These are phyloP conservation scores for Heliocidaris tuberculata DNA, from an alignment of 35 echinoderm and acorn worm species.

Conservation along the genomic window DNA sequence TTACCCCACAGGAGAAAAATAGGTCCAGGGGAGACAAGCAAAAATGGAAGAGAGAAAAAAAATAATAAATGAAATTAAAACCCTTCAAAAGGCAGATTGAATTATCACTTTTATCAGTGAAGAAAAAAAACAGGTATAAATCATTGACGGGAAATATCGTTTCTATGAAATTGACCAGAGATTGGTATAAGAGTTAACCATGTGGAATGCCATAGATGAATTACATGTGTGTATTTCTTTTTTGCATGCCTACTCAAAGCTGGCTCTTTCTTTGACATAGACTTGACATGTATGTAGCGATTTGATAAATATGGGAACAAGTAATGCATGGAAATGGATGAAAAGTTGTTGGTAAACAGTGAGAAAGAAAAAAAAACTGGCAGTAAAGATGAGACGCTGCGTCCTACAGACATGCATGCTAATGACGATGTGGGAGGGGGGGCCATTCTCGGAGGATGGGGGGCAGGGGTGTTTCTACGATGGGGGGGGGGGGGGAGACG, in stretches of 20 bases:
- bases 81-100: neutral
- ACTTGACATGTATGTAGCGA: neutral
- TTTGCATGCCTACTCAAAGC: neutral
- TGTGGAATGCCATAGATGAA: neutral
- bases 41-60: constrained; percentile 36
- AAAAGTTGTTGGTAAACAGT: constrained; percentile 47
- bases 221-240: neutral
- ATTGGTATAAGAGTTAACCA: constrained; percentile 5
- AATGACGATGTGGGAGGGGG: constrained; percentile 16
- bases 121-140: neutral
- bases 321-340: constrained; percentile 61
- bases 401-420: constrained; percentile 24
- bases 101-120: neutral
- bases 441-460: neutral
- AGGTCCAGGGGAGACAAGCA: constrained; percentile 32
- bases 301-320: constrained; percentile 44
- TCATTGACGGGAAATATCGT: neutral
- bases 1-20: constrained; percentile 11
- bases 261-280: neutral
- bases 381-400: neutral
- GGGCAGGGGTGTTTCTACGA: neutral
- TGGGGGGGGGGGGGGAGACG: neutral
- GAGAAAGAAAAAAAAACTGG: constrained; percentile 50
- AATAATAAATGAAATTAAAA: constrained; percentile 36
- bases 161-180: neutral